A percentile compares a stretch with the other conserved stretches of the same genome.
Evolutionary conservation across 1,140 invertebrate species (phyloP).

Genomic region (Lepidurus apus): DNA sequence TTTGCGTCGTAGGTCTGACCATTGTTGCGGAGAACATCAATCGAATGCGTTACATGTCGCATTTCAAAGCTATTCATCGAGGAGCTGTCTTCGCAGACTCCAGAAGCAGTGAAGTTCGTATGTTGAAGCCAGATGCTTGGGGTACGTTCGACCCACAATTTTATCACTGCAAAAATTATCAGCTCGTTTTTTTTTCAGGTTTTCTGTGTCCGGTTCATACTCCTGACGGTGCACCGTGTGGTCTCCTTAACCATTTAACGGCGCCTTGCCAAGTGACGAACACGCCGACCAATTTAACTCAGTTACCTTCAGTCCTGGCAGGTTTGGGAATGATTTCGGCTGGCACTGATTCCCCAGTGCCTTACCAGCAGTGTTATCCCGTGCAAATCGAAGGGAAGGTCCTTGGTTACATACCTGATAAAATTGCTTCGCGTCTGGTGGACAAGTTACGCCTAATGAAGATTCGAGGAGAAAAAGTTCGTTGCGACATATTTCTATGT

Average conservation of each 20-base stretch:
- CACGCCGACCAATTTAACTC: slow-evolving; percentile 39
- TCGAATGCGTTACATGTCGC: slow-evolving; percentile 90
- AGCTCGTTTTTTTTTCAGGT: slow-evolving; percentile 48
- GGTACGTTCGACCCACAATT: slow-evolving; percentile 49
- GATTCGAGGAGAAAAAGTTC: slow-evolving; percentile 56
- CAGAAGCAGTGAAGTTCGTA: slow-evolving; percentile 89
- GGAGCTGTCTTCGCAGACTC: slow-evolving; percentile 94
- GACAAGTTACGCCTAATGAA: slow-evolving; percentile 70
- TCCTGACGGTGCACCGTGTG: slow-evolving; percentile 95
- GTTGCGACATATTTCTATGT: slow-evolving; percentile 27
- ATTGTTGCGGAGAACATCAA: slow-evolving; percentile 97
- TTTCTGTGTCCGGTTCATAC: slow-evolving; percentile 99
- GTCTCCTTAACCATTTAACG: slow-evolving; percentile 91
- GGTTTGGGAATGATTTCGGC: slow-evolving; percentile 68
- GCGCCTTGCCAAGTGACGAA: slow-evolving; percentile 53
- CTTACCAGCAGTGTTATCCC: slow-evolving; percentile 54
- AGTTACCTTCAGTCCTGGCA: slow-evolving; percentile 52
- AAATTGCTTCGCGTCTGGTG: slow-evolving; percentile 55
- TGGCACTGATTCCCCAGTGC: slow-evolving; percentile 44
- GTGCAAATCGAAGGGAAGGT: slow-evolving; percentile 79
- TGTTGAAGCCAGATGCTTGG: slow-evolving; percentile 95
- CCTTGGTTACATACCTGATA: slow-evolving; percentile 68
- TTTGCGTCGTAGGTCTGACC: slow-evolving; percentile 66
- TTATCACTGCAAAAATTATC: too few relatives aligned
- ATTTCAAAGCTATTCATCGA: slow-evolving; percentile 91